Base-by-base conservation (phyloP, 2,888 invertebrate species). In the Caenorhabditis imperialis region DNA sequence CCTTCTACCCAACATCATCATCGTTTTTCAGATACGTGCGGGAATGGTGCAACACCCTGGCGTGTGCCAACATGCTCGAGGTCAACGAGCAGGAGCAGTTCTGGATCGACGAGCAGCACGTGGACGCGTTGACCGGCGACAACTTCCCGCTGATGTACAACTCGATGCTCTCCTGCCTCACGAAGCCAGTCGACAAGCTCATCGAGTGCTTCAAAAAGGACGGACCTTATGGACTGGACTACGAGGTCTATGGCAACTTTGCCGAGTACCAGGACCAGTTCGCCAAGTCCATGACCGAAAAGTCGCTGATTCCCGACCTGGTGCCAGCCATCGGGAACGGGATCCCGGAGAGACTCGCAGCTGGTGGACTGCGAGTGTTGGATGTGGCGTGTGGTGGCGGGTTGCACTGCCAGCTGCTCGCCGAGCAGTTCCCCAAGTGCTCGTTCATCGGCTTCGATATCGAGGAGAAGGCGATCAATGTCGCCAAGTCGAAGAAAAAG, bases 41-140 rank as follows among this genome's bases (percentile, higher is more conserved):
- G 20, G 84, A 84, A 55, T 80, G 80, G 79, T 69, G 82, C 14
- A 72, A 75, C 33, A 42, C 62, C 10, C 45, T 84, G 69, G 79
- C 82, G 90, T 98, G 99, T 88, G 96, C 98, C 89, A 96, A 96
- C 86, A 96, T 96, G 89, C 93, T 96, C 63, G 92, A 93, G 57
- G 93, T 93, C 16, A 65, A 42, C 6, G 42, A 73, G 22, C 58
- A 60, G 25, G 48, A 62, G n/a, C 63, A 63, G 27, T 86, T 85
- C 76, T 69, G 84, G 44, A 69, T 86, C 54, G 82, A 84, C 53
- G 79, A 81, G 25, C 73, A 61, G 30, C 84, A 86, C 50, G 79
- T 78, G 25, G 79, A 83, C 20, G 83, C 83, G 50, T 33, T 82
- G 18, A 81, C 82, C 18, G 70, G 81, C 33, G 86, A 86, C 60